phyloP scores from a whole-genome alignment of 2,797 vertebrate genomes.

The Novumbra hubbsi region DNA sequence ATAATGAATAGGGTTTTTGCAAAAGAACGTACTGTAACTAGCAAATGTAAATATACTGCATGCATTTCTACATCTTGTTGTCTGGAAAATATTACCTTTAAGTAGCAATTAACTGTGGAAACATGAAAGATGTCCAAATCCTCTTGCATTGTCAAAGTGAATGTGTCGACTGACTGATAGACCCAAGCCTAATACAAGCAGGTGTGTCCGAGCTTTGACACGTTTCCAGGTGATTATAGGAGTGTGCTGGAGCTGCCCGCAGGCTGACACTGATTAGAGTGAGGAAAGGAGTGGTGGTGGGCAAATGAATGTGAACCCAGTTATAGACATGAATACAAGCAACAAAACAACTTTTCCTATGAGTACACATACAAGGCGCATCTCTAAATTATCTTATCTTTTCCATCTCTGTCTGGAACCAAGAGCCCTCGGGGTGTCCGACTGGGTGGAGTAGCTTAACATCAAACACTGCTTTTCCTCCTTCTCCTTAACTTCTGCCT shows the following conservation, averaged over 20 bases:
- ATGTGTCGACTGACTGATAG: not conserved
- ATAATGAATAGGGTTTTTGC: slow-evolving; percentile 22
- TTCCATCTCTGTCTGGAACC: not conserved
- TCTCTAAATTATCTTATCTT: not conserved
- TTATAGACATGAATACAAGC: too few species aligned
- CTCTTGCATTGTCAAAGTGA: slow-evolving; percentile 4
- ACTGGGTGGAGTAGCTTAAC: slow-evolving; percentile 38
- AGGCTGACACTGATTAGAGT: not conserved
- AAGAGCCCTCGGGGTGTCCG: slow-evolving; percentile 19
- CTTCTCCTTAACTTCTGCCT: slow-evolving; percentile 18
- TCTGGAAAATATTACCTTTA: slow-evolving; percentile 38
- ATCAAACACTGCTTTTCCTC: slow-evolving; percentile 27
- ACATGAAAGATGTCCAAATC: slow-evolving; percentile 7
- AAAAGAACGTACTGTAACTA: not conserved
- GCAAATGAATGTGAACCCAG: too few species aligned
- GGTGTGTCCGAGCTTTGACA: not conserved
- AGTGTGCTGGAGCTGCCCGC: not conserved
- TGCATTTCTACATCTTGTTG: slow-evolving; percentile 9
- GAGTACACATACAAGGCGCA: not conserved
- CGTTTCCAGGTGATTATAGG: not conserved
- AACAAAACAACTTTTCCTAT: not conserved
- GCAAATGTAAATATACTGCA: not conserved
- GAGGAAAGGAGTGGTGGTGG: not conserved
- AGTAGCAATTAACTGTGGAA: not conserved
- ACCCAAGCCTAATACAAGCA: not conserved